Evolutionary conservation across 2,113 vertebrate species (phyloP).

Genomic region (Megaceryle maxima): DNA sequence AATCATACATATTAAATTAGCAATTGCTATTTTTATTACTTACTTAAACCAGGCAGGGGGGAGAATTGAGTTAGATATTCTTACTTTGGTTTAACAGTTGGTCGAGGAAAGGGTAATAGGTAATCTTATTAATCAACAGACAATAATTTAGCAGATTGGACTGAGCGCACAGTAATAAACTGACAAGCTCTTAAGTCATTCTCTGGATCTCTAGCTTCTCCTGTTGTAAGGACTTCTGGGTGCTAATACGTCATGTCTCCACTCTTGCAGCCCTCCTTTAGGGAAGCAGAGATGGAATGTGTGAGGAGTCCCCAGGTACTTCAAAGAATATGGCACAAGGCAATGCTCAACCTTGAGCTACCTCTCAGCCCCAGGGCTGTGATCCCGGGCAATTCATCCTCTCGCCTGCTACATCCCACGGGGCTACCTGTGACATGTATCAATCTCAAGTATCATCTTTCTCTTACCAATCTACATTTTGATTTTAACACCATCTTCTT

Average conservation of each 20-base stretch:
- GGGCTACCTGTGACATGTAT: no score
- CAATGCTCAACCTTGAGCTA: accelerated
- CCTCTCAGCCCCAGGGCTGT: accelerated
- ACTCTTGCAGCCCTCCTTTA: not conserved
- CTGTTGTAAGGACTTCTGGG: not conserved
- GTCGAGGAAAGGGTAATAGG: not conserved
- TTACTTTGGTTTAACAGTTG: not conserved
- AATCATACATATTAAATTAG: not conserved
- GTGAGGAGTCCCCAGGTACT: not conserved
- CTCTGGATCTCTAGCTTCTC: not conserved
- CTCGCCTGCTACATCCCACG: accelerated
- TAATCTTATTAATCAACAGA: not conserved
- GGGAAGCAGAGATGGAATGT: accelerated
- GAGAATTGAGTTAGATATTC: not conserved
- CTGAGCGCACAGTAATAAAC: accelerated
- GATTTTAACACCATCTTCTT: not conserved
- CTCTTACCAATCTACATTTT: not conserved
- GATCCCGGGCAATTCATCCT: not conserved
- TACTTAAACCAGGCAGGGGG: not conserved
- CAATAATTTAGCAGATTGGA: not conserved
- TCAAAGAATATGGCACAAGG: accelerated
- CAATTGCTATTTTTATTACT: not conserved
- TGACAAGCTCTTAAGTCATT: not conserved
- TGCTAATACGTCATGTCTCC: accelerated
- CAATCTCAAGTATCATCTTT: accelerated